phyloP scores from a whole-genome alignment of 2,113 vertebrate species.

The Micronycteris hirsuta region DNA sequence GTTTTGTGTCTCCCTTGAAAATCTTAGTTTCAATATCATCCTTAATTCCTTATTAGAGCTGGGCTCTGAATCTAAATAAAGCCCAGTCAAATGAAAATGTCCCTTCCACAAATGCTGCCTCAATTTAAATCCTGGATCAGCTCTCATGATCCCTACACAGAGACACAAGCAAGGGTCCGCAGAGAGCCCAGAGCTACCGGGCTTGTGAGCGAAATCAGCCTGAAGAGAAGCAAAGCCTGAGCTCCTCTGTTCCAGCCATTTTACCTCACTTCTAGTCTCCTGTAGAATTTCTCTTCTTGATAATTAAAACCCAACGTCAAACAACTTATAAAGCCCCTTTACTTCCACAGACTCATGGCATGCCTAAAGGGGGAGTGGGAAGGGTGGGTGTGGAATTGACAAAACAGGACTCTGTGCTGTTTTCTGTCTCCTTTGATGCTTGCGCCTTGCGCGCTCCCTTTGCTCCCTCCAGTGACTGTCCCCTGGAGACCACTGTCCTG shows the following conservation, averaged over 20 bases:
- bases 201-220: background rate
- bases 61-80: background rate
- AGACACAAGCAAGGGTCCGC: background rate
- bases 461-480: background rate
- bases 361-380: too few relatives aligned
- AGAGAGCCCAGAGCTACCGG: background rate
- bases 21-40: background rate
- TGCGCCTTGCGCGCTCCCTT: background rate
- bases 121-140: background rate
- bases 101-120: background rate
- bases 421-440: background rate
- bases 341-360: background rate
- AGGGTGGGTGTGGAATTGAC: fast-evolving
- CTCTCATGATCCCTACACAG: background rate
- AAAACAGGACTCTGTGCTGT: background rate
- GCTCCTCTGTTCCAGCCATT: background rate
- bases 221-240: background rate
- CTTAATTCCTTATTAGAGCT: background rate
- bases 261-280: background rate
- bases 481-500: background rate
- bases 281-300: background rate
- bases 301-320: background rate
- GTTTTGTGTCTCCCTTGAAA: background rate
- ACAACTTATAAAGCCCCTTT: background rate
- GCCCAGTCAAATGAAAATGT: background rate